Base-by-base conservation (phyloP, 2,797 vertebrate genomes). In the Peromyscus nudipes region DNA sequence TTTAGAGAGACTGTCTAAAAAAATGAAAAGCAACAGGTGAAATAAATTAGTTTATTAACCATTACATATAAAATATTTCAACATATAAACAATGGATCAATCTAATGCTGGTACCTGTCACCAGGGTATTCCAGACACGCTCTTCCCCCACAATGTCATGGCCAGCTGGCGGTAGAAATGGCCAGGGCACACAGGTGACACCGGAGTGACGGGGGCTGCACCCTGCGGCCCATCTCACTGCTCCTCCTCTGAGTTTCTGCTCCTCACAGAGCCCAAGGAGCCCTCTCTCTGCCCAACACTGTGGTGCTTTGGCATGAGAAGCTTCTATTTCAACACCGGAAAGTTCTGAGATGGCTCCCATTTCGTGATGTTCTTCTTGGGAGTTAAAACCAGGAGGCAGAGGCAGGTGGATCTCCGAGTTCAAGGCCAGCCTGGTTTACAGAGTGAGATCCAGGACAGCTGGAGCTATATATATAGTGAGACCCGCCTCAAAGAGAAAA, bases 21-120 rank as follows among this genome's bases (percentile, higher is more conserved):
- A 49, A 77, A 31, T n/a, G 27, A 40, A 27, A 49, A 43, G 2
- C 11, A 34, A 69, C 17, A 69, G 1, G 60, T 91, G 23, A 86
- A 71, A 85, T 69, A 85, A 31, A 82, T 23, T 46, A 64, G 10
- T 97, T 95, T 94, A 95, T 96, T 97, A 82, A 83, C 7, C 4
- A 62, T 77, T 13, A 60, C 7, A 60, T 25, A 27, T 65, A 90
- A 94, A 94, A 49, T 49, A 94, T 57, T 91, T 91, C 16, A 65
- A 76, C 19, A 62, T 2, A 4, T 76, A 73, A 94, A 94, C 43
- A 27, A 57, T 64, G 79, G 19, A 37, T 21, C 34, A 69, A 57
- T 5, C 25, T n/a, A 73, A 43, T 1, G 0, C 64, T 80, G 21
- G 11, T 29, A 25, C 37, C 43, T 37, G 34, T 65, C 25, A 23